Percentiles rank a stretch among this genome's conserved stretches.
Conservation (phyloP, 2,888 invertebrate species). For the Troides aeacus region DNA sequence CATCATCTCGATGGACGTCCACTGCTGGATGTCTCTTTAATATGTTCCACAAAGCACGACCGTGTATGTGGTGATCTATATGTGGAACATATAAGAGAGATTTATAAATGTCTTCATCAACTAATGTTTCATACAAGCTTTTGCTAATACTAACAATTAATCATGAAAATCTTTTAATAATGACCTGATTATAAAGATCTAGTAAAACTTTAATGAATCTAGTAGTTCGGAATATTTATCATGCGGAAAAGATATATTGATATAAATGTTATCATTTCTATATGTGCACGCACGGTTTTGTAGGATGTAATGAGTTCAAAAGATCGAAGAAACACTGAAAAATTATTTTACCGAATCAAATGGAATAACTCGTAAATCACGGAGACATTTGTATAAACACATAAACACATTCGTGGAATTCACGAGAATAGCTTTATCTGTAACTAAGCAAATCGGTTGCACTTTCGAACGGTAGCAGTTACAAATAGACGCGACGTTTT, state of each 20-base stretch:
- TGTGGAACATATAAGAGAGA: too few relatives aligned
- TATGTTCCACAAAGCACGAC: too few relatives aligned
- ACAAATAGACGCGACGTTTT: slow-evolving; percentile 38
- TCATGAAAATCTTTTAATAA: too few relatives aligned
- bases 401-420: slow-evolving; percentile 30
- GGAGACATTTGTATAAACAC: slow-evolving; percentile 29
- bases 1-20: too few relatives aligned
- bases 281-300: neutral
- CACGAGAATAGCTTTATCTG: slow-evolving; percentile 33
- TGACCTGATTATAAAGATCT: too few relatives aligned
- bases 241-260: neutral
- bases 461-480: slow-evolving; percentile 33
- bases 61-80: too few relatives aligned
- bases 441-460: slow-evolving; percentile 34
- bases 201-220: too few relatives aligned
- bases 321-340: slow-evolving; percentile 11
- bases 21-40: too few relatives aligned
- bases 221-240: too few relatives aligned
- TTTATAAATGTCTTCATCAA: too few relatives aligned
- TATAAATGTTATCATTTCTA: neutral
- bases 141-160: too few relatives aligned
- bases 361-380: slow-evolving; percentile 27
- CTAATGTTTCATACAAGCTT: too few relatives aligned
- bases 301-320: slow-evolving; percentile 15
- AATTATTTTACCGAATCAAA: slow-evolving; percentile 21